Evolutionary conservation across 2,797 vertebrate genomes (phyloP).

Genomic region (Clarias platycephalus): DNA sequence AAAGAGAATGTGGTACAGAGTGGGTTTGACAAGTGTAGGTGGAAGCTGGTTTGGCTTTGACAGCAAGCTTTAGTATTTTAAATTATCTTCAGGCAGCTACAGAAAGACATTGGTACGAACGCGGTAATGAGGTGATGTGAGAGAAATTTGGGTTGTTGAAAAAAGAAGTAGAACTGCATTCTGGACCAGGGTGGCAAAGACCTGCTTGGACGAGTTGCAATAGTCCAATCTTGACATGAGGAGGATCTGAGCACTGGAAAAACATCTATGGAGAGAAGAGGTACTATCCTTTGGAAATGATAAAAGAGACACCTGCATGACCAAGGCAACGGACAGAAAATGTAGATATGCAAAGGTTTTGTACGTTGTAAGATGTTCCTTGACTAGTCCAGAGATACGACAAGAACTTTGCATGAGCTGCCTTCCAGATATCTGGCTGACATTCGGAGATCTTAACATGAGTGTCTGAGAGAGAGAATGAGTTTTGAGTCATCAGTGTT

Average conservation of each 20-base stretch:
- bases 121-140: neutral
- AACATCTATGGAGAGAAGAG: neutral
- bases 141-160: neutral
- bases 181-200: neutral
- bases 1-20: neutral
- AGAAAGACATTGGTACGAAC: neutral
- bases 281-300: neutral
- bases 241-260: neutral
- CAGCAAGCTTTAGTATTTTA: conserved; percentile 19
- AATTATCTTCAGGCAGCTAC: neutral
- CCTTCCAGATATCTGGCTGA: neutral
- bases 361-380: neutral
- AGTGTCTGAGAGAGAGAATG: neutral
- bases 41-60: conserved; percentile 10
- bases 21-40: conserved; percentile 11
- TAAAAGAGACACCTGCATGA: neutral
- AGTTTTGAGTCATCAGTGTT: neutral
- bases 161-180: neutral
- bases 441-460: neutral
- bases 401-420: neutral
- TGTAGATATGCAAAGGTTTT: neutral
- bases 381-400: neutral
- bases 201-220: neutral
- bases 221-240: neutral
- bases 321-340: neutral